Base-by-base conservation (phyloP, 2,797 vertebrate genomes). In the Hypotaenidia philippensis region DNA sequence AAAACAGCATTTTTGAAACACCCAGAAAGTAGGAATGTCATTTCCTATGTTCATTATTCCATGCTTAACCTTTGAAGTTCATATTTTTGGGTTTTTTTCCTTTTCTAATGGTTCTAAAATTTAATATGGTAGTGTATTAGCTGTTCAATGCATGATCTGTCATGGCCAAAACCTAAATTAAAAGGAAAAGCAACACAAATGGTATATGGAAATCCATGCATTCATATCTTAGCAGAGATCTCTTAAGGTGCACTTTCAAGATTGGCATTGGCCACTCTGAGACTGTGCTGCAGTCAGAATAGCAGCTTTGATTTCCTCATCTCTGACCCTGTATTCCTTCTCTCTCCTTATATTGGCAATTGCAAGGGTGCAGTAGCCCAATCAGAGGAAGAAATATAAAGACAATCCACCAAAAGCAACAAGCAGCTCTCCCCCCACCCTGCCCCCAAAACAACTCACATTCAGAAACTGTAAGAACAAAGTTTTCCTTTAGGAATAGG, bases 371-470 rank as follows among this genome's bases (percentile, higher is more conserved):
- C 29, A 41, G 15, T 4, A 71, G 7, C 12, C 21, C 29, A 57
- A 5, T 13, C 23, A 70, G 56, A 36, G 31, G 34, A 59, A 17
- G 27, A 4, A 59, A 45, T 36, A 45, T 36, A 36, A 11, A 36
- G 36, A 36, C 36, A 8, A 1, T 5, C 2, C 29, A 25, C 19
- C 9, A 36, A 25, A 45, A 52, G 22, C 11, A 0, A 6, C 16
- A 41, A 40, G 23, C 20, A 0, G 0, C n/a, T 65, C 10, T 11
- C 5, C 10, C 11, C 11, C 5, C 26, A 21, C 5, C 11, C 14
- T 19, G 13, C 7, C 12, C 41, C 29, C 18, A 19, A 26, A 31
- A 21, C 11, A 70, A 0, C 5, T 36, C 36, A 20, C 26, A 36
- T 41, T 49, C 44, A 83, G 38, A n/a, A 83, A 22, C 6, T 0